Evolutionary conservation across 2,888 invertebrate genomes (phyloP), one percentile per base, ranked within the genome.

Genomic region (Spisula solida): DNA sequence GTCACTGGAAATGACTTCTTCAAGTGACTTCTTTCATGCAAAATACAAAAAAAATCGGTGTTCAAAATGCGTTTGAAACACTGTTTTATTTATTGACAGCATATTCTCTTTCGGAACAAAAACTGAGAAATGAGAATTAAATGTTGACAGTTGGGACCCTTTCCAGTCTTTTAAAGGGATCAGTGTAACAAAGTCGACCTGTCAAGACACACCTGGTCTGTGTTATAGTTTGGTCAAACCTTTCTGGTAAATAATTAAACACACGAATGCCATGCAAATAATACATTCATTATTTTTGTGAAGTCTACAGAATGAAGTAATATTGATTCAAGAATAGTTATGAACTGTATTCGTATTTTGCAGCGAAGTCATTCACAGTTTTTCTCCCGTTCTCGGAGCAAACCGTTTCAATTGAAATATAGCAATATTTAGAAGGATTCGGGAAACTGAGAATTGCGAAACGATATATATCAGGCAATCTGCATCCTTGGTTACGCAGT

Each of bases 1-100:
- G 75, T 75, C 75, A 75, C 75, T 18, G 12, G 75, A 75, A 75
- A 31, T 75, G 75, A 75, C 75, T 75, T 75, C 75, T 75, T 75
- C 16, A 75, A 75, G 75, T 75, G 75, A 75, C 14, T 75, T 31
- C 29, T 75, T 75, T 75, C 75, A 75, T 75, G 75, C 75, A 31
- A 75, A 75, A 14, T 41, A 5, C 41, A 8, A 31, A 31, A 75
- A 75, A 75, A 75, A 75, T 31, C 31, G 14, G 31, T 31, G 34
- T 75, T 75, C 16, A 75, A 75, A 75, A 31, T 31, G 31, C 29
- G 70, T 70, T 70, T 70, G 70, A 70, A 70, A 29, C 70, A 70
- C 12, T 70, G 75, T 75, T 75, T 75, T 75, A 75, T 75, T 75
- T 75, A 75, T 75, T 75, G 18, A 31, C 29, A 75, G 25, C 16